Conservation (phyloP, 2,113 vertebrate species). For the Crotalus tigris region DNA sequence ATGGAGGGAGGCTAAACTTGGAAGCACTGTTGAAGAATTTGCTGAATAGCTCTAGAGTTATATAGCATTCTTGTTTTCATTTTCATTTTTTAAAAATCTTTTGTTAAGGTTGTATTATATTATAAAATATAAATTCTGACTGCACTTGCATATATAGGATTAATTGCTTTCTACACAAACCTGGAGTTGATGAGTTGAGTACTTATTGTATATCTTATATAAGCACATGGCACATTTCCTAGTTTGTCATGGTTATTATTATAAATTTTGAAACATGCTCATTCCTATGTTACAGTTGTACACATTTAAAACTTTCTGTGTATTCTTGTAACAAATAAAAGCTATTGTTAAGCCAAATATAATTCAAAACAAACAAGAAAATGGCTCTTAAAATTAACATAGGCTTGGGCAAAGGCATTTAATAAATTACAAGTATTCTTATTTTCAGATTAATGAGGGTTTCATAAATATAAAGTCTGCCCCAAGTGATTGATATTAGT, state of each 20-base stretch:
- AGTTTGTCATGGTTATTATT: neutral
- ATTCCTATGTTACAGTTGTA: neutral
- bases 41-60: neutral
- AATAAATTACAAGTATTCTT: neutral
- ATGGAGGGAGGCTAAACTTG: neutral
- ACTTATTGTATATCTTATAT: neutral
- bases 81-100: neutral
- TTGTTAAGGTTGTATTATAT: neutral
- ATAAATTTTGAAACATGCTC: neutral
- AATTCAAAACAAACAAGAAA: neutral
- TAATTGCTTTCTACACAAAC: neutral
- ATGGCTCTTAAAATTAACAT: neutral
- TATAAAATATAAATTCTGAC: neutral
- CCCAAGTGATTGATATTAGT: neutral
- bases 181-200: neutral
- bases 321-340: neutral
- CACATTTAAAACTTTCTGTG: too few species aligned
- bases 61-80: neutral
- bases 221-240: too few species aligned
- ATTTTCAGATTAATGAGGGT: neutral
- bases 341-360: neutral
- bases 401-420: neutral
- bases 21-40: neutral
- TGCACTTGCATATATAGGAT: neutral
- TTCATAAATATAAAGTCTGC: neutral